phyloP scores from a whole-genome alignment of 1,140 invertebrate genomes.

The Globodera ellingtonae region DNA sequence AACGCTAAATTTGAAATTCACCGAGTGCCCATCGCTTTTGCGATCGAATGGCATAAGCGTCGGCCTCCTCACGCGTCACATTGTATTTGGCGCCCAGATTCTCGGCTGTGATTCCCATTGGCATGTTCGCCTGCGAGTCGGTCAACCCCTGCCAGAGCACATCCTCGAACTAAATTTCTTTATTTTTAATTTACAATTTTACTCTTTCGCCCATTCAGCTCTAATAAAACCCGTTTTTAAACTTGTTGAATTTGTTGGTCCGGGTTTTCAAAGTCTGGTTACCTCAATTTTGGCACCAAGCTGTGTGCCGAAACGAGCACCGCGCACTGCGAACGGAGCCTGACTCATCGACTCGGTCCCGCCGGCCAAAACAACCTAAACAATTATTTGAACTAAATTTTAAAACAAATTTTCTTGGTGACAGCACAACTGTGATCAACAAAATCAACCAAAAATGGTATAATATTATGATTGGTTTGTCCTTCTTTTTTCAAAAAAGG shows the following conservation, averaged over 20 bases:
- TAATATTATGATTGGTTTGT: no score
- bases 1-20: neutral
- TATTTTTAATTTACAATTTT: neutral
- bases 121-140: constrained; percentile 84
- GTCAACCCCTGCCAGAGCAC: constrained; percentile 86
- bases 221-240: no score
- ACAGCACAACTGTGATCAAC: neutral
- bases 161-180: constrained; percentile 79
- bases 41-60: constrained; percentile 83
- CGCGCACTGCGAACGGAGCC: constrained; percentile 83
- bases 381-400: neutral
- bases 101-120: constrained; percentile 96
- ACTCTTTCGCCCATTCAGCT: no score
- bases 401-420: no score
- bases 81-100: constrained; percentile 89
- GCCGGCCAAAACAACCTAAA: constrained; percentile 79
- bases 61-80: constrained; percentile 82
- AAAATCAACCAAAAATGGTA: neutral
- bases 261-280: neutral
- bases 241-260: no score
- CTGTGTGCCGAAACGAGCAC: constrained; percentile 85
- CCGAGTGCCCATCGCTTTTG: constrained; percentile 69
- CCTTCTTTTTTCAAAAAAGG: no score
- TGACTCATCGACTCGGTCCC: constrained; percentile 94
- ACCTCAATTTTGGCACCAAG: constrained; percentile 76